Percentiles rank a stretch among this genome's conserved stretches.
These are phyloP conservation scores for Drosophila austrosaltans DNA, from an alignment of 2,888 invertebrate species.

Conservation along the genomic window DNA sequence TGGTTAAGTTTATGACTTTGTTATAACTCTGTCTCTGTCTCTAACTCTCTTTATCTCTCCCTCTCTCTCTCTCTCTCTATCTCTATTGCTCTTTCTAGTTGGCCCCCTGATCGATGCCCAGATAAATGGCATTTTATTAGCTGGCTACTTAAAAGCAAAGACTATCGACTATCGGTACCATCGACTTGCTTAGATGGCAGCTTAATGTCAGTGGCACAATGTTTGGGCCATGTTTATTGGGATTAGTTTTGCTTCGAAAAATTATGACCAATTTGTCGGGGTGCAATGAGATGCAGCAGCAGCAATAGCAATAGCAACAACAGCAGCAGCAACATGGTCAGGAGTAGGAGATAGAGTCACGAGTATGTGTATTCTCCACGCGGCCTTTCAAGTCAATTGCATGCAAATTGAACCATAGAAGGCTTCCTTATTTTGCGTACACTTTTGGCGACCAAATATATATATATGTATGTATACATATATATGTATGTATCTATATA, in stretches of 20 bases:
- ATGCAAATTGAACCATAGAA: slow-evolving; percentile 73
- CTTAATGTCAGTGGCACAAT: slow-evolving; percentile 78
- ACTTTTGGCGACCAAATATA: slow-evolving; percentile 64
- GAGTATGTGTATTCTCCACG: slow-evolving; percentile 9
- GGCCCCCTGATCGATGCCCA: slow-evolving; percentile 67
- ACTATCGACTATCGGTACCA: slow-evolving; percentile 14
- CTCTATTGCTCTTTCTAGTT: not conserved
- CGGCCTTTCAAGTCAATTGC: slow-evolving; percentile 75
- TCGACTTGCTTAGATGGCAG: slow-evolving; percentile 52
- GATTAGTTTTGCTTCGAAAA: slow-evolving; percentile 73
- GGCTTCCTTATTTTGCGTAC: slow-evolving; percentile 79
- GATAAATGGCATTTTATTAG: slow-evolving; percentile 75
- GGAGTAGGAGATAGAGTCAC: slow-evolving; percentile 1
- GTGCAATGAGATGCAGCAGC: slow-evolving; percentile 63
- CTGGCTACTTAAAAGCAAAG: slow-evolving; percentile 50
- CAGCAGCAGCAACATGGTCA: no score
- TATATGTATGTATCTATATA: not conserved
- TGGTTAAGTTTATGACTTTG: slow-evolving; percentile 36
- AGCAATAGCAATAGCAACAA: not conserved
- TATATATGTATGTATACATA: not conserved
- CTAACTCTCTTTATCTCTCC: slow-evolving; percentile 18
- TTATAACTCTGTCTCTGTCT: slow-evolving; percentile 17
- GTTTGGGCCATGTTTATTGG: slow-evolving; percentile 79
- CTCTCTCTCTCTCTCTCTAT: not conserved
- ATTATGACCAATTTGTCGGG: slow-evolving; percentile 81